Base-by-base conservation (phyloP, 2,888 invertebrate genomes). In the Ischnus inquisitorius region DNA sequence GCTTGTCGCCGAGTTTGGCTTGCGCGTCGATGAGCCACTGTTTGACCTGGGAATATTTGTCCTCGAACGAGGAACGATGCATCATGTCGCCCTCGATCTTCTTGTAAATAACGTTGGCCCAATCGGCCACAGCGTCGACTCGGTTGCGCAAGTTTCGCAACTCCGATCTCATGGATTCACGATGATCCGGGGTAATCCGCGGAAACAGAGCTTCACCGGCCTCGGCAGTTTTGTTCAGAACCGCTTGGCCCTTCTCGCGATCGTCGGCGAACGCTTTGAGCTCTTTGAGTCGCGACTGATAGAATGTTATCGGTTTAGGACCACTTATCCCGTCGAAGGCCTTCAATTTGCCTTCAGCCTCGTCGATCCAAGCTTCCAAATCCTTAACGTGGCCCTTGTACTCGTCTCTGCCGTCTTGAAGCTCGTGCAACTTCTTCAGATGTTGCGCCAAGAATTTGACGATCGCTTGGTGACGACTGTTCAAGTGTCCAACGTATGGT, bases 31-130 rank as follows among this genome's bases (percentile, higher is more conserved):
- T 95, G 39, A 99, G 95, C 97, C 98, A 99, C 91, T 96, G 96
- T 87, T 97, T 96, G 6, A 98, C 96, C 69, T 98, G 98, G 65
- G 96, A 96, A 88, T 97, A 97, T 85, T 97, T 98, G 89, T 98
- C 98, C 92, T 98, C 98, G 92, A 99, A 98, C 0, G 98, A 98
- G 3, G 98, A 97, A 93, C 98, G 96, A 89, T 98, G 98, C 92
- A 98, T 97, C 84, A 98, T 95, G 51, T 97, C 97, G 0, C 97
- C 97, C 94, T 99, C 98, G 19, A 98, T 96, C 89, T 97, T 96
- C 92, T 98, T 98, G 87, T 98, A 96, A 1, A 98, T 96, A 16
- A 96, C 96, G 92, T 97, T 98, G 0, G 98, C 96, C 92, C 97
- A 96, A 92, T 97, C 98, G 4, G 97, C 96, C 64, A 98, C 95